These are phyloP conservation scores for Channallabes apus DNA, from an alignment of 2,797 vertebrate genomes.

Conservation along the genomic window DNA sequence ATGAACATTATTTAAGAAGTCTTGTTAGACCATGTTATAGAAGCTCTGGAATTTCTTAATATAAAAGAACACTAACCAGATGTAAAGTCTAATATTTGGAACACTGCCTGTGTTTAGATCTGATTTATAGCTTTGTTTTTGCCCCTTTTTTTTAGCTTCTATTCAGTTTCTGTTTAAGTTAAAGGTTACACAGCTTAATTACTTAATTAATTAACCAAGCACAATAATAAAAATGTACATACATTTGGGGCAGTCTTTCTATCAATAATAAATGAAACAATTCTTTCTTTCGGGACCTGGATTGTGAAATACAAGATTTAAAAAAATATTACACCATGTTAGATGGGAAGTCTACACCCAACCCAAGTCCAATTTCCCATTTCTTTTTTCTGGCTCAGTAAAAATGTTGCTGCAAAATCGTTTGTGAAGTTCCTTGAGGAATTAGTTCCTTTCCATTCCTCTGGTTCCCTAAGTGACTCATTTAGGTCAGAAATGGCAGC, in stretches of 20 bases:
- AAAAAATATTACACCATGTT: not conserved
- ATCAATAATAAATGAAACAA: not conserved
- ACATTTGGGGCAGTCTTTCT: too few relatives aligned
- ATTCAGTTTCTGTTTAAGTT: not conserved
- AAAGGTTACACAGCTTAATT: not conserved
- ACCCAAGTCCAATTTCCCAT: not conserved
- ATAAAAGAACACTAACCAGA: not conserved
- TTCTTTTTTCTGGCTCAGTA: not conserved
- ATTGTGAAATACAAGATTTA: constrained; percentile 13
- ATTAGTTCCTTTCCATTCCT: constrained; percentile 44
- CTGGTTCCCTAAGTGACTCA: constrained; percentile 63
- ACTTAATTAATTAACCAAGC: not conserved
- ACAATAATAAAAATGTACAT: not conserved
- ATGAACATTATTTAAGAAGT: not conserved
- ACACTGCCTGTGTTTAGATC: not conserved
- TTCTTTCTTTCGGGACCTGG: constrained; percentile 16
- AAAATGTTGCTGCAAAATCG: not conserved
- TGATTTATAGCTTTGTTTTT: not conserved
- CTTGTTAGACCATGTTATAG: not conserved
- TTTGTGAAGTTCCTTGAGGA: constrained; percentile 10
- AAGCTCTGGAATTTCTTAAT: too few relatives aligned
- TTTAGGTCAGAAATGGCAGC: constrained; percentile 71
- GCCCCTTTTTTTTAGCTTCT: not conserved
- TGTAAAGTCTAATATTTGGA: not conserved
- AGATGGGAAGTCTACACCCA: not conserved